A percentile compares a stretch with the other conserved stretches of the same genome.
These are phyloP conservation scores for Melolontha melolontha DNA, from an alignment of 2,888 invertebrate genomes.

Conservation along the genomic window DNA sequence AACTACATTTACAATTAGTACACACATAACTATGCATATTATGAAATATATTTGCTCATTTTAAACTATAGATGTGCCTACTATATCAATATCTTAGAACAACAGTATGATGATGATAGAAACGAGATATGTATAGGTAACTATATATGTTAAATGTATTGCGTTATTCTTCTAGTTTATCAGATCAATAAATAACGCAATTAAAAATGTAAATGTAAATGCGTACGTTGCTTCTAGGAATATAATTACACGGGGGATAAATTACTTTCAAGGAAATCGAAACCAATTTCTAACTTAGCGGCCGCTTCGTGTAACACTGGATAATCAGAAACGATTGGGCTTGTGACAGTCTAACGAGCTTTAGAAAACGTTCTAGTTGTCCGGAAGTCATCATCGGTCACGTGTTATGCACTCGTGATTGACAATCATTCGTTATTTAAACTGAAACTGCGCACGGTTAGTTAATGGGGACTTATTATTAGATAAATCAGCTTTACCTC, in stretches of 20 bases:
- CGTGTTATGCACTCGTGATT: slow-evolving; percentile 52
- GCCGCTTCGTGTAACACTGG: slow-evolving; percentile 36
- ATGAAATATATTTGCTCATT: too few species aligned
- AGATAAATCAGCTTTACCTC: slow-evolving; percentile 26
- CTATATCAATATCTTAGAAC: neutral
- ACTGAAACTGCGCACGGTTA: slow-evolving; percentile 23
- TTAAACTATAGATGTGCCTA: too few species aligned
- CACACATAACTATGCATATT: too few species aligned
- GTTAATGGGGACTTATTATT: slow-evolving; percentile 33
- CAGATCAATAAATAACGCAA: slow-evolving; percentile 52
- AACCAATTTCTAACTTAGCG: slow-evolving; percentile 41
- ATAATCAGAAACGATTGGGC: slow-evolving; percentile 40
- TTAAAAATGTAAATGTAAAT: slow-evolving; percentile 52
- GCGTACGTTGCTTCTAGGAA: slow-evolving; percentile 48
- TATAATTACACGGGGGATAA: slow-evolving; percentile 47
- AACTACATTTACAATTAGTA: too few species aligned
- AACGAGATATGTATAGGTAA: slow-evolving; percentile 35
- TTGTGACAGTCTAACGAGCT: slow-evolving; percentile 43
- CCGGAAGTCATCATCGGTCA: slow-evolving; percentile 53
- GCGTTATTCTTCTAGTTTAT: slow-evolving; percentile 43
- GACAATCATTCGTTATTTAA: slow-evolving; percentile 46
- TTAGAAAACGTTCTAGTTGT: slow-evolving; percentile 42
- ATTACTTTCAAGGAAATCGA: slow-evolving; percentile 43
- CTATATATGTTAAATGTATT: slow-evolving; percentile 28
- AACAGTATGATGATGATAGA: slow-evolving; percentile 3